Evolutionary conservation across 2,797 vertebrate species (phyloP), one percentile per base, ranked within the genome.

Genomic region (Pogoniulus pusillus): DNA sequence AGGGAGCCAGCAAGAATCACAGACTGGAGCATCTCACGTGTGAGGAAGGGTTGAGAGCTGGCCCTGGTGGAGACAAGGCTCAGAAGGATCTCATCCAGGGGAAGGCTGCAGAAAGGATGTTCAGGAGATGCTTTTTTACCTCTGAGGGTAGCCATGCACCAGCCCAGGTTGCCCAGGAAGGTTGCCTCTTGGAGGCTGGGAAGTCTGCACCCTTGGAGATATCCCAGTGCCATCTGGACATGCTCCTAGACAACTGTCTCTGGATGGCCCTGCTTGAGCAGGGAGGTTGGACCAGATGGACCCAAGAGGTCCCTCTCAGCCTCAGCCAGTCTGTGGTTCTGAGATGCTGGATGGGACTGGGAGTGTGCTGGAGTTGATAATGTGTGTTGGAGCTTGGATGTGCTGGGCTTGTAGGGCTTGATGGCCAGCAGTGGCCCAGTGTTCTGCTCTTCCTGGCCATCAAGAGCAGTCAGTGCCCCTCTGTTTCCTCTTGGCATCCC

Each of bases 391-490:
- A 57, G 41, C 34, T 35, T 60, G 32, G 54, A 4, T 23, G 32
- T 32, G 15, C 37, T 34, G 47, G 57, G 18, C 29, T 19, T 55
- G 29, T 2, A 30, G 49, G n/a, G n/a, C 11, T 29, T 30, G 30
- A 7, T 53, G 75, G 59, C 34, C 41, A n/a, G 37, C 23, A 45
- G 37, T 7, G 23, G 45, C 53, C 30, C 32, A 24, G 10, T 20
- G 17, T 20, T 19, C 57, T 6, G 73, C 17, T 34, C 35, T n/a
- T 65, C 37, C 35, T 20, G 32, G 29, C 16, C 29, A 45, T 19
- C 32, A 6, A 9, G 11, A 0, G 2, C 57, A 4, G 10, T 24
- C 26, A 7, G 22, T 7, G 47, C 14, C 22, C 24, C 13, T 39
- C 12, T 39, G 39, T 39, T 12, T 39, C 13, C 39, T 39, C 39